Percentiles rank a stretch among this genome's conserved stretches.
Conservation (phyloP, 2,888 invertebrate species). For the Drosophila ezoana region DNA sequence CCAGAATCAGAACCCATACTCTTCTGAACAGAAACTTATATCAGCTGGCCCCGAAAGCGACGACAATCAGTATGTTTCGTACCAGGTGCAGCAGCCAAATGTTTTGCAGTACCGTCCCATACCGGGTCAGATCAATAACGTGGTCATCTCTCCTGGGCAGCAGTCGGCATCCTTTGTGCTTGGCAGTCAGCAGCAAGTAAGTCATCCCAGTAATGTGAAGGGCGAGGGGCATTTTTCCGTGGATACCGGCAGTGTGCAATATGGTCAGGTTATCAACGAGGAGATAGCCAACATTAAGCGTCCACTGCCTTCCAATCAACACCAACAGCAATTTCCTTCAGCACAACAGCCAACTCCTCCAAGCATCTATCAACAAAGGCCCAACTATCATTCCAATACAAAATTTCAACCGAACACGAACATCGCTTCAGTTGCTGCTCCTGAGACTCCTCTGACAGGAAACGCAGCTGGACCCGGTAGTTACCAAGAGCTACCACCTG, state of each 20-base stretch:
- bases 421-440: conserved; percentile 8
- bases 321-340: conserved; percentile 9
- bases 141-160: conserved; percentile 88
- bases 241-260: conserved; percentile 80
- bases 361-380: conserved; percentile 50
- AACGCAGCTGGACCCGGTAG: not conserved
- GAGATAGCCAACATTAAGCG: conserved; percentile 74
- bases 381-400: conserved; percentile 41
- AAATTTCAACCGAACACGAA: conserved; percentile 71
- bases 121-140: conserved; percentile 87
- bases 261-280: conserved; percentile 83
- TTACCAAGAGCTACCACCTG: conserved; percentile 68
- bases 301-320: conserved; percentile 35
- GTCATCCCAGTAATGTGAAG: conserved; percentile 84
- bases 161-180: conserved; percentile 88
- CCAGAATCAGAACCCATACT: conserved; percentile 11
- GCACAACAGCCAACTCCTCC: conserved; percentile 29
- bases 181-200: conserved; percentile 88
- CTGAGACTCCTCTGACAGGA: conserved; percentile 8
- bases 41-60: conserved; percentile 71
- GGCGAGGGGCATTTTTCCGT: conserved; percentile 86
- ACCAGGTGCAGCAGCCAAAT: conserved; percentile 84
- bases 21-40: conserved; percentile 56
- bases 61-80: conserved; percentile 84
- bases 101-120: conserved; percentile 85